phyloP scores from a whole-genome alignment of 2,888 invertebrate species.

The Pedicia rivosa region DNA sequence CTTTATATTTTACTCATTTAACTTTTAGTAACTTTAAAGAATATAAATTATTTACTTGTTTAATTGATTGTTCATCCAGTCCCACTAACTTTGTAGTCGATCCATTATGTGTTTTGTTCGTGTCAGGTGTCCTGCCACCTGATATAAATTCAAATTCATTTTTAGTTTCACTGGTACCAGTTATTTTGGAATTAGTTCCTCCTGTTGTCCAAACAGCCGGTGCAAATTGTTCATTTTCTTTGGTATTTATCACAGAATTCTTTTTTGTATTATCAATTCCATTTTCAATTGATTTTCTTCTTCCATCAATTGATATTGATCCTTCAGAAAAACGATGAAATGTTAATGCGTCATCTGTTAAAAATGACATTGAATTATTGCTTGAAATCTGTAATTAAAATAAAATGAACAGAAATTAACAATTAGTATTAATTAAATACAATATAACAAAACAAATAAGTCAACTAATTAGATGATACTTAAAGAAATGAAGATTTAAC shows the following conservation, averaged over 20 bases:
- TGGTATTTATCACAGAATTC: slow-evolving; percentile 1
- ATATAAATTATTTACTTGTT: slow-evolving; percentile 20
- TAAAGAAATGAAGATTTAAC: too few relatives aligned
- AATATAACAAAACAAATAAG: too few relatives aligned
- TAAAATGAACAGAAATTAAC: too few relatives aligned
- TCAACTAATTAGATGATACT: too few relatives aligned
- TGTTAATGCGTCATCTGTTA: slow-evolving; percentile 6
- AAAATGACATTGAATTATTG: slow-evolving; percentile 9
- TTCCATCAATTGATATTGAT: slow-evolving; percentile 1
- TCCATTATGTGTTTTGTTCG: slow-evolving; percentile 17
- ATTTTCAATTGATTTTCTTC: background rate
- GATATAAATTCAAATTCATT: slow-evolving; percentile 2
- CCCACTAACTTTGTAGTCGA: slow-evolving; percentile 27
- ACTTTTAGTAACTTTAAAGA: too few relatives aligned
- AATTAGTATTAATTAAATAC: too few relatives aligned
- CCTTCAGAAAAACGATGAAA: slow-evolving; percentile 7
- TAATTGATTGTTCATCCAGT: slow-evolving; percentile 23
- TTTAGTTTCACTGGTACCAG: background rate
- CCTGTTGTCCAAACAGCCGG: slow-evolving; percentile 4
- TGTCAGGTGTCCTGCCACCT: background rate
- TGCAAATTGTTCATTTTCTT: slow-evolving; percentile 1
- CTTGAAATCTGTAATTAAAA: slow-evolving; percentile 9
- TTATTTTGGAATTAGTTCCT: background rate
- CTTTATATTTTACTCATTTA: too few relatives aligned
- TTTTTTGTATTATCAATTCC: slow-evolving; percentile 1